A percentile compares a stretch with the other conserved stretches of the same genome.
Evolutionary conservation across 2,888 invertebrate species (phyloP).

Genomic region (Scaptomyza reducta): DNA sequence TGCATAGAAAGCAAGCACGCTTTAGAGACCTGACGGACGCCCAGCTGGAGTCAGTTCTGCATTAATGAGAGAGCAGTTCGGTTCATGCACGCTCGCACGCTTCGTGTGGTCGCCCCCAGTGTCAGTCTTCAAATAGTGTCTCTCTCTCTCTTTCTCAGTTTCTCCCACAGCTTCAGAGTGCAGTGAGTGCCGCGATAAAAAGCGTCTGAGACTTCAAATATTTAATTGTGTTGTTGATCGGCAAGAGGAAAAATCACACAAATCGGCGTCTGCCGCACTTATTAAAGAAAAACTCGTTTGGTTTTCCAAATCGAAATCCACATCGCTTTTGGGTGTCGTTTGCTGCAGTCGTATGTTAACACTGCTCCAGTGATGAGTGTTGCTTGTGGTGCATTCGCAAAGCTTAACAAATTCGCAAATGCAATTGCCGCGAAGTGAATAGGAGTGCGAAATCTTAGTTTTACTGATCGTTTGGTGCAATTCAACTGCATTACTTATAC

Average conservation of each 20-base stretch:
- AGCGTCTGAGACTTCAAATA: constrained; percentile 15
- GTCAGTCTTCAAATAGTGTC: constrained; percentile 19
- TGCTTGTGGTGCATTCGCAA: constrained; percentile 30
- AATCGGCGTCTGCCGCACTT: constrained; percentile 24
- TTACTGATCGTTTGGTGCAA: constrained; percentile 26
- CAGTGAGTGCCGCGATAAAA: constrained; percentile 40
- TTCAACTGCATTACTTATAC: constrained; percentile 55
- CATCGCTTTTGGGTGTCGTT: constrained; percentile 13
- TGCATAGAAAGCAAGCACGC: constrained; percentile 72
- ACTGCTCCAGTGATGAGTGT: constrained; percentile 57
- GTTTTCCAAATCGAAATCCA: constrained; percentile 57
- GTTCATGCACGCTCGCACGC: constrained; percentile 69
- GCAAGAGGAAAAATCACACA: constrained; percentile 60
- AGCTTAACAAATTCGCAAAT: constrained; percentile 32
- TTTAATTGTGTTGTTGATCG: constrained; percentile 17
- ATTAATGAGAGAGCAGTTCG: constrained; percentile 83
- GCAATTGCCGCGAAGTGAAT: constrained; percentile 18
- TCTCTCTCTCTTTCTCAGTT: neutral
- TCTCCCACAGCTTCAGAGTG: constrained; percentile 2
- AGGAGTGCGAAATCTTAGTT: constrained; percentile 18
- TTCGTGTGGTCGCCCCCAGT: constrained; percentile 71
- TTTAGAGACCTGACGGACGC: constrained; percentile 60
- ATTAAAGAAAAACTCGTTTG: constrained; percentile 72
- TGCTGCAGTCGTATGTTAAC: constrained; percentile 65
- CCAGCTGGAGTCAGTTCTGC: constrained; percentile 80